Evolutionary conservation across 2,797 vertebrate genomes (phyloP).

Genomic region (Sebastes kiyomatsui): DNA sequence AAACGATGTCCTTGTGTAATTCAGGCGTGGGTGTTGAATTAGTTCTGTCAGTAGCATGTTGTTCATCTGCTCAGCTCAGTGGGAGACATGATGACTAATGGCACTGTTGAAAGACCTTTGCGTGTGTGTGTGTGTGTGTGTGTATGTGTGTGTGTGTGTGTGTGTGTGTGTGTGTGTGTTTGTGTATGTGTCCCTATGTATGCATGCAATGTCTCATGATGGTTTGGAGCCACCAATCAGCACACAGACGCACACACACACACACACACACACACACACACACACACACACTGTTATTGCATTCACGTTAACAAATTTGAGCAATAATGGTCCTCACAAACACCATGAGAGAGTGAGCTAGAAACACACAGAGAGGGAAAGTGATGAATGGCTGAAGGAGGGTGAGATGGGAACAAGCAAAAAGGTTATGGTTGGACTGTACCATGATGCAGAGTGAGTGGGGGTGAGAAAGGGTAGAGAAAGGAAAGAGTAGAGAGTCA

Average conservation of each 20-base stretch:
- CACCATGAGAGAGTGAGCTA: not conserved
- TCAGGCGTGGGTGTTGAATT: conserved; percentile 44
- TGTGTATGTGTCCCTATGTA: not conserved
- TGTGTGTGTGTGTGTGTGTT: not conserved
- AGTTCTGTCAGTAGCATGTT: conserved; percentile 53
- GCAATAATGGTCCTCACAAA: conserved; percentile 44
- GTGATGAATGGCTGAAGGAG: conserved; percentile 45
- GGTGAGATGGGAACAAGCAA: conserved; percentile 28
- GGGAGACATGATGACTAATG: conserved; percentile 54
- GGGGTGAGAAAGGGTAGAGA: not conserved
- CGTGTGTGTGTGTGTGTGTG: not conserved
- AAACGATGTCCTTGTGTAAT: conserved; percentile 6
- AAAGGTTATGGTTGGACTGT: conserved; percentile 44
- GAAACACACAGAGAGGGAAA: conserved; percentile 3
- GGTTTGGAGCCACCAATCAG: conserved; percentile 21
- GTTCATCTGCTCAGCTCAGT: conserved; percentile 46
- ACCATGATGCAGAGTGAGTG: conserved; percentile 4
- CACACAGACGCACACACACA: not conserved
- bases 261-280: not conserved
- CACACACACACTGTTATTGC: conserved; percentile 13
- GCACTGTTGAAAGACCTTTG: conserved; percentile 11
- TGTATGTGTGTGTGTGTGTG: not conserved
- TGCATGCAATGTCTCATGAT: conserved; percentile 18
- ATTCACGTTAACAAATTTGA: conserved; percentile 47
- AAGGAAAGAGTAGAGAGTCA: not conserved